A percentile compares a stretch with the other conserved stretches of the same genome.
Evolutionary conservation across 1,140 invertebrate genomes (phyloP).

Genomic region (Drosophila tropicalis): DNA sequence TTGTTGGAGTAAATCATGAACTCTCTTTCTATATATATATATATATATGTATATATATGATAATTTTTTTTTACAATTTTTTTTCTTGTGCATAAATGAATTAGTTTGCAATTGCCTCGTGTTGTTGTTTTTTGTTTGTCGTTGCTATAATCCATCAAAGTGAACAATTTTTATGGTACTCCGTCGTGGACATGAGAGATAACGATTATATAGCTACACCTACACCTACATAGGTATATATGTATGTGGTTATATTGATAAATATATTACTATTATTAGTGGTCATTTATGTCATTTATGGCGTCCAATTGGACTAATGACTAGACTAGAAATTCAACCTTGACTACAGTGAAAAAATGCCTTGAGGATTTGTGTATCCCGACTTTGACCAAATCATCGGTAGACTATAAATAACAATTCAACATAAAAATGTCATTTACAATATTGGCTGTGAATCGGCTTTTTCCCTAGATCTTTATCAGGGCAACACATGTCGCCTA

Average conservation of each 20-base stretch:
- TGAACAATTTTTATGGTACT: background rate
- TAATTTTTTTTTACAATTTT: conserved; percentile 12
- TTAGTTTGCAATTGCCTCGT: background rate
- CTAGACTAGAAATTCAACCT: background rate
- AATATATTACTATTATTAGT: background rate
- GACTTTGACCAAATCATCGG: background rate
- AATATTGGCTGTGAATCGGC: conserved; percentile 1
- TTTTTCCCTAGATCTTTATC: conserved; percentile 9
- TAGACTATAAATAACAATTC: background rate
- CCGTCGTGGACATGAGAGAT: background rate
- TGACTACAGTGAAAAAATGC: background rate
- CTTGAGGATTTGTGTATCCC: background rate
- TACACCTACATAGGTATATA: too few relatives aligned
- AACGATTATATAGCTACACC: background rate
- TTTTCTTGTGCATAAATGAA: conserved; percentile 21
- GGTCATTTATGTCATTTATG: background rate
- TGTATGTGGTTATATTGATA: conserved; percentile 4
- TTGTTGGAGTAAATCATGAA: background rate
- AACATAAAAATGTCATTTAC: background rate
- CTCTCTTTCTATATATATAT: background rate
- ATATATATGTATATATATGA: background rate
- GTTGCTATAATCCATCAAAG: background rate
- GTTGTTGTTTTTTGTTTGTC: too few relatives aligned
- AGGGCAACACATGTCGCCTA: background rate
- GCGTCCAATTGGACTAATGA: background rate